A percentile compares a stretch with the other conserved stretches of the same genome.
These are phyloP conservation scores for Drosophila cyrtoloma DNA, from an alignment of 2,888 invertebrate genomes.

Conservation along the genomic window DNA sequence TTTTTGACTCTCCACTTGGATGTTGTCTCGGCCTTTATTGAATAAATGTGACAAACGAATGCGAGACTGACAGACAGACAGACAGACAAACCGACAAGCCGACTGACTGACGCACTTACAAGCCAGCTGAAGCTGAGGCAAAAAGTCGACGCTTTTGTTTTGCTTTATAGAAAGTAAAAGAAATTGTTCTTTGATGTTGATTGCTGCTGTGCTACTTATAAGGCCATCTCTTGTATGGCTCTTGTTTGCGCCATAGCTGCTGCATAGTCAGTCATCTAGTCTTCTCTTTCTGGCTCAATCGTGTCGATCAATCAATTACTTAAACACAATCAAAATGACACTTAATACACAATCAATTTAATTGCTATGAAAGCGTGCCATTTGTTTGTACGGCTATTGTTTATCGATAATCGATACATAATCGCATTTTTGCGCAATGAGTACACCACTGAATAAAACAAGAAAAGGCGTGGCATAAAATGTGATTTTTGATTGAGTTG, in stretches of 20 bases:
- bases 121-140: constrained; percentile 18
- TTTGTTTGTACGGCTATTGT: constrained; percentile 39
- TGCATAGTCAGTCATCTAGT: constrained; percentile 9
- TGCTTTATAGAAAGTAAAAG: constrained; percentile 78
- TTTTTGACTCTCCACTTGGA: constrained; percentile 67
- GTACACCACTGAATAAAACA: constrained; percentile 8
- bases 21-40: constrained; percentile 74
- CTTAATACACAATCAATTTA: constrained; percentile 48
- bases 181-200: constrained; percentile 71
- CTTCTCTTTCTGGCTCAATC: constrained; percentile 37
- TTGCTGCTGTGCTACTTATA: constrained; percentile 63
- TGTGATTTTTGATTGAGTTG: constrained; percentile 24
- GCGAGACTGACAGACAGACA: constrained; percentile 59
- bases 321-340: constrained; percentile 56
- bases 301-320: constrained; percentile 68
- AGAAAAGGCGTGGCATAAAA: constrained; percentile 52
- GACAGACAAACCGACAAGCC: constrained; percentile 26
- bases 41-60: constrained; percentile 78
- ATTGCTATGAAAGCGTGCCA: constrained; percentile 70
- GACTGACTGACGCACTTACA: constrained; percentile 31
- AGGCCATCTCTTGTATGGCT: constrained; percentile 16
- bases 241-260: constrained; percentile 30
- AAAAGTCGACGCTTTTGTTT: constrained; percentile 57
- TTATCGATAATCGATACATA: constrained; percentile 43
- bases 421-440: constrained; percentile 69